These are phyloP conservation scores for Leptodirus hochenwartii DNA, from an alignment of 2,888 invertebrate genomes.

Conservation along the genomic window DNA sequence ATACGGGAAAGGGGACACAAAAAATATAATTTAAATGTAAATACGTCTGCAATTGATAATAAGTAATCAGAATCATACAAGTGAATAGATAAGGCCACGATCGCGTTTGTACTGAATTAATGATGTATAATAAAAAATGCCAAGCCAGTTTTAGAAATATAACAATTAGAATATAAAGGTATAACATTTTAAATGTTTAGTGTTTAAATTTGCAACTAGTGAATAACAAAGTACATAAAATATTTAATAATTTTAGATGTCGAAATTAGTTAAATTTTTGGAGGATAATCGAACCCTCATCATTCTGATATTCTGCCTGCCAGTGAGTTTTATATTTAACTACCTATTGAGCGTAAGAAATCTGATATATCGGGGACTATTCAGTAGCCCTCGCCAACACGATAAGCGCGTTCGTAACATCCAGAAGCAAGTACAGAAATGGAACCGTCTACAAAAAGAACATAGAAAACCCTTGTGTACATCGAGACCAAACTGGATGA, in stretches of 20 bases:
- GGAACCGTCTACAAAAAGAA: conserved; percentile 30
- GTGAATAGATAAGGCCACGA: too few species aligned
- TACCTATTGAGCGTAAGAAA: conserved; percentile 27
- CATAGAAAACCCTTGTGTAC: conserved; percentile 41
- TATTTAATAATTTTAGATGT: conserved; percentile 19
- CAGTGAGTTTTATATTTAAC: conserved; percentile 44
- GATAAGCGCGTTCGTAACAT: conserved; percentile 30
- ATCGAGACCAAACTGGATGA: conserved; percentile 49
- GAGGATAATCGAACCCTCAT: conserved; percentile 45
- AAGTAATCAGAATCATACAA: too few species aligned
- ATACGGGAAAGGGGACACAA: too few species aligned
- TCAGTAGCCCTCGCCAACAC: conserved; percentile 27
- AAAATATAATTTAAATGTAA: too few species aligned
- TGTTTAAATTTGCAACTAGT: too few species aligned
- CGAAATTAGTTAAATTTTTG: conserved; percentile 29
- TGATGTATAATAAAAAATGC: too few species aligned
- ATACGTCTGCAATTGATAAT: too few species aligned
- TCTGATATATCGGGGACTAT: conserved; percentile 23
- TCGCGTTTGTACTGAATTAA: too few species aligned
- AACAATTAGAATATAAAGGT: too few species aligned
- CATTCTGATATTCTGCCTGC: conserved; percentile 43
- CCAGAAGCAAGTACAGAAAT: conserved; percentile 32
- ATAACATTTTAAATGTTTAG: too few species aligned
- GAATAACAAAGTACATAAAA: too few species aligned
- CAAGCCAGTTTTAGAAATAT: too few species aligned